Conservation (phyloP, 2,888 invertebrate genomes). For the Hypsopygia costalis region DNA sequence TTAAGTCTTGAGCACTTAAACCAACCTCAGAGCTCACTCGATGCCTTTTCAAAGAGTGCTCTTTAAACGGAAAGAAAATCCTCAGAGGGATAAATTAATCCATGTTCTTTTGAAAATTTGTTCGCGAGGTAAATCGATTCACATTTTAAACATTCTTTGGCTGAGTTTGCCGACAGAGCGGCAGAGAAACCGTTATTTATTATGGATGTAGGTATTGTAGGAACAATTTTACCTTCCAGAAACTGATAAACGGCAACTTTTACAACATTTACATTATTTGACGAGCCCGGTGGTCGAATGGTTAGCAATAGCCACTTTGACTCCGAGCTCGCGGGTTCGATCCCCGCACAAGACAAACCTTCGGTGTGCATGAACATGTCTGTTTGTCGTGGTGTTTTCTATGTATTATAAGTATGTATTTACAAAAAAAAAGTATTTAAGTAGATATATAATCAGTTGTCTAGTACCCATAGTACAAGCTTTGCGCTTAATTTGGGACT, state of each 20-base stretch:
- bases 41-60: constrained; percentile 36
- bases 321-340: no score
- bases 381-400: no score
- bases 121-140: constrained; percentile 30
- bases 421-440: no score
- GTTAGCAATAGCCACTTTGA: no score
- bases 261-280: background rate
- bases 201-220: no score
- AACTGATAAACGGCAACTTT: background rate
- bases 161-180: background rate
- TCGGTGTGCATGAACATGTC: no score
- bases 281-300: no score
- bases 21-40: constrained; percentile 31
- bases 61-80: constrained; percentile 37
- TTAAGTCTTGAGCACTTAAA: constrained; percentile 35
- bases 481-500: no score
- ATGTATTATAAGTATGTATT: no score
- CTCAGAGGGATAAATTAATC: constrained; percentile 37
- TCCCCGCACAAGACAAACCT: no score
- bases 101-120: constrained; percentile 32
- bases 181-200: background rate
- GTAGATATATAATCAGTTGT: no score
- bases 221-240: background rate
- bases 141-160: constrained; percentile 29
- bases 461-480: no score